These are phyloP conservation scores for Notolabrus celidotus DNA, from an alignment of 2,797 vertebrate species.

Conservation along the genomic window DNA sequence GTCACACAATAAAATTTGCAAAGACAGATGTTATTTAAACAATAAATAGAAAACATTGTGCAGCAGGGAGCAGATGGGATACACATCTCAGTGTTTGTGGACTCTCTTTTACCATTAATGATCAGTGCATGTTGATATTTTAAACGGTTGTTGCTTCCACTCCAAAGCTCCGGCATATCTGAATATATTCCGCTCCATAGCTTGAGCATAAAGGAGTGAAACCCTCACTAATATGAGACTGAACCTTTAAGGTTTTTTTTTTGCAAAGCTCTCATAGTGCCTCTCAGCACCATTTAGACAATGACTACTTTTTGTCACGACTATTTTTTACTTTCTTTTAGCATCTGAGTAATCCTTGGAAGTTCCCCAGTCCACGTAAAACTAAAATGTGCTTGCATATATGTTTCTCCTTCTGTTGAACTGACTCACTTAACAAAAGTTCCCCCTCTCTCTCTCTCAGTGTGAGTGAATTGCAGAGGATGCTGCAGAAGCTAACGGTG, in stretches of 20 bases:
- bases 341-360: constrained; percentile 23
- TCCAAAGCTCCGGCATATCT: constrained; percentile 7
- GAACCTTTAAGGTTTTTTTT: neutral
- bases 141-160: constrained; percentile 43
- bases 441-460: neutral
- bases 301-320: constrained; percentile 21
- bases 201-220: constrained; percentile 15
- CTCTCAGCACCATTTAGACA: neutral
- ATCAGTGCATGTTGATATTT: constrained; percentile 42
- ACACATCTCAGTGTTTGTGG: constrained; percentile 39
- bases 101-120: constrained; percentile 37
- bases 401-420: constrained; percentile 42
- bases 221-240: neutral
- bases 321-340: constrained; percentile 22
- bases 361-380: constrained; percentile 14
- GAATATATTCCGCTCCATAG: constrained; percentile 12
- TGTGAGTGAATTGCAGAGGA: constrained; percentile 40
- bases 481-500: constrained; percentile 26
- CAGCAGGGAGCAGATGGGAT: constrained; percentile 59
- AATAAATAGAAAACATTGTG: constrained; percentile 56
- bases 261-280: neutral
- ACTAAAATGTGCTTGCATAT: constrained; percentile 35
- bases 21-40: constrained; percentile 53
- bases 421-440: constrained; percentile 53
- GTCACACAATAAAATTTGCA: constrained; percentile 45